Percentiles rank a stretch among this genome's conserved stretches.
These are phyloP conservation scores for Anableps anableps DNA, from an alignment of 2,797 vertebrate species.

Conservation along the genomic window DNA sequence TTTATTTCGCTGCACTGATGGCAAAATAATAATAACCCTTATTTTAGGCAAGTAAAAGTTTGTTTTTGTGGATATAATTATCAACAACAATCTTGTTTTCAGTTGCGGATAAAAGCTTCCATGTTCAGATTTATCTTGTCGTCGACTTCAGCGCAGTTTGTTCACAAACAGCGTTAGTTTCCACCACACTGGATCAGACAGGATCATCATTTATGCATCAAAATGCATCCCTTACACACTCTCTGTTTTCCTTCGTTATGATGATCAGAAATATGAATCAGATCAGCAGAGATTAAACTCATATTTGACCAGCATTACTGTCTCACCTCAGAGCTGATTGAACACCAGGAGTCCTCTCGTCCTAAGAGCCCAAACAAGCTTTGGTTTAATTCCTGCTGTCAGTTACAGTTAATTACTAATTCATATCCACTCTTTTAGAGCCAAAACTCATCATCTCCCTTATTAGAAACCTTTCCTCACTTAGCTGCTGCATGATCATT, in stretches of 20 bases:
- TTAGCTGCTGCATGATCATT: neutral
- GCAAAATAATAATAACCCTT: neutral
- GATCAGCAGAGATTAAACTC: constrained; percentile 9
- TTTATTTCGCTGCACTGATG: too few relatives aligned
- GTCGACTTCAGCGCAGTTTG: neutral
- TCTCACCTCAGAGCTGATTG: neutral
- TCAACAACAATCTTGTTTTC: neutral
- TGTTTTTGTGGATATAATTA: neutral
- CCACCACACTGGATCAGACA: neutral
- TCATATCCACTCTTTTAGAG: constrained; percentile 37
- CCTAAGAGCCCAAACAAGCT: constrained; percentile 48
- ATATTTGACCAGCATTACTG: neutral
- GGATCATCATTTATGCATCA: constrained; percentile 1
- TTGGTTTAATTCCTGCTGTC: constrained; percentile 41
- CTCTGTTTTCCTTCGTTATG: neutral
- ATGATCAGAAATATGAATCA: constrained; percentile 25
- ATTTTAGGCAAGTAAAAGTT: neutral
- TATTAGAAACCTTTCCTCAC: constrained; percentile 16
- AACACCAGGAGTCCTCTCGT: neutral
- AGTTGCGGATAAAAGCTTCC: neutral
- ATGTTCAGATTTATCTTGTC: neutral
- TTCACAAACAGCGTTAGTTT: neutral
- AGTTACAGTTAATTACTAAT: constrained; percentile 42
- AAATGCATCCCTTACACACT: neutral
- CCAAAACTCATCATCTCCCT: constrained; percentile 1